Percentiles rank a stretch among this genome's conserved stretches.
phyloP scores from a whole-genome alignment of 1,140 invertebrate genomes.

The Eupeodes corollae region DNA sequence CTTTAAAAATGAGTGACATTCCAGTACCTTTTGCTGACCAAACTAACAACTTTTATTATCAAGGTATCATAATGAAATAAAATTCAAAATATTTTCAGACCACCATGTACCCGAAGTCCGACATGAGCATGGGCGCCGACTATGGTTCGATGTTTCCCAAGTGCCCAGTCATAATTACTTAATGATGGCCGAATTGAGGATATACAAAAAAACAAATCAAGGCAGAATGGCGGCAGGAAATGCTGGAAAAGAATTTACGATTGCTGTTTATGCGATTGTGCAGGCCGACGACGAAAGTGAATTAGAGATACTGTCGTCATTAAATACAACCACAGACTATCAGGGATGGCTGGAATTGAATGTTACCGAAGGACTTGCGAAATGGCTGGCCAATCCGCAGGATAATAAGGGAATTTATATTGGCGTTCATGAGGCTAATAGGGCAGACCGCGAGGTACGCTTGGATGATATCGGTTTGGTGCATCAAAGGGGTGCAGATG shows the following conservation, averaged over 20 bases:
- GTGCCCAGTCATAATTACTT: conserved; percentile 66
- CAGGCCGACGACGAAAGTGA: conserved; percentile 41
- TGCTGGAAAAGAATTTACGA: conserved; percentile 24
- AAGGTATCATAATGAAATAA: too few species aligned
- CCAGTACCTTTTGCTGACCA: too few species aligned
- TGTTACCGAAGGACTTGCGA: conserved; percentile 55
- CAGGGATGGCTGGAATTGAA: conserved; percentile 68
- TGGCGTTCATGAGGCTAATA: conserved; percentile 51
- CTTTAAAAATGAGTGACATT: not conserved
- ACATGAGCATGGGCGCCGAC: conserved; percentile 70
- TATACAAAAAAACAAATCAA: conserved; percentile 54
- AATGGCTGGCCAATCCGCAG: conserved; percentile 65
- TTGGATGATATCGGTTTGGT: conserved; percentile 75
- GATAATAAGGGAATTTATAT: conserved; percentile 84
- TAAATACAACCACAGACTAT: conserved; percentile 46
- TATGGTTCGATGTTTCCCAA: conserved; percentile 87
- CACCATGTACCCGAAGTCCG: conserved; percentile 58
- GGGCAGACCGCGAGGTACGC: conserved; percentile 63
- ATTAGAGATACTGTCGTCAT: conserved; percentile 29
- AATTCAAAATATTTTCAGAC: conserved; percentile 33
- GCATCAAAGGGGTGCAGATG: conserved; percentile 59
- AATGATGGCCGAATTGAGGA: conserved; percentile 70
- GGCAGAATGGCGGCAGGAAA: conserved; percentile 28
- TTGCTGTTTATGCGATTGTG: conserved; percentile 39
- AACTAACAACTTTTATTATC: too few species aligned